phyloP scores from a whole-genome alignment of 2,797 vertebrate genomes.

The Artibeus jamaicensis region DNA sequence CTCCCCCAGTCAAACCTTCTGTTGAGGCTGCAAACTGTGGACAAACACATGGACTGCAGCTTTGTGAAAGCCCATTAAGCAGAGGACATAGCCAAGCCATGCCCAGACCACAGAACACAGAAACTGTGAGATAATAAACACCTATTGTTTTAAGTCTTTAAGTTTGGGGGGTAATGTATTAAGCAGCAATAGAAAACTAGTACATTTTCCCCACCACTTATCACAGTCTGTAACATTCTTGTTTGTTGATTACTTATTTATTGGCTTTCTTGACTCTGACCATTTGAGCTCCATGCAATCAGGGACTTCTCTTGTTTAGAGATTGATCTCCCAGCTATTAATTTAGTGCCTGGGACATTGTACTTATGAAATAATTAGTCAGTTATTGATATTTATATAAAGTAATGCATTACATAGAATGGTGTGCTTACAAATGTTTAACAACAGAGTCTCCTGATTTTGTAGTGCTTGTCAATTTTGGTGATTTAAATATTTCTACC shows the following conservation, averaged over 20 bases:
- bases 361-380: not conserved
- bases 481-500: not conserved
- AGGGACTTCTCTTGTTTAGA: not conserved
- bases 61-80: not conserved
- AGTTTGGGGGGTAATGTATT: not conserved
- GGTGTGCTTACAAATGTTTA: not conserved
- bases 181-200: not conserved
- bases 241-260: not conserved
- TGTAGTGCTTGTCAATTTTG: not conserved
- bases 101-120: not conserved
- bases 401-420: not conserved
- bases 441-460: not conserved
- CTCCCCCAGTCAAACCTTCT: not conserved
- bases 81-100: not conserved
- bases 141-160: not conserved
- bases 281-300: not conserved
- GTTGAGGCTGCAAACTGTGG: not conserved
- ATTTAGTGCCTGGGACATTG: not conserved
- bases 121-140: not conserved
- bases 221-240: not conserved
- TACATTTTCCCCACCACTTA: not conserved
- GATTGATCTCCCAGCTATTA: not conserved
- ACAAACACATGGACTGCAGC: accelerated
- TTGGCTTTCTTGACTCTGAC: not conserved
- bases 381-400: not conserved